Conservation (phyloP, 2,797 vertebrate species). For the Mallotus villosus region DNA sequence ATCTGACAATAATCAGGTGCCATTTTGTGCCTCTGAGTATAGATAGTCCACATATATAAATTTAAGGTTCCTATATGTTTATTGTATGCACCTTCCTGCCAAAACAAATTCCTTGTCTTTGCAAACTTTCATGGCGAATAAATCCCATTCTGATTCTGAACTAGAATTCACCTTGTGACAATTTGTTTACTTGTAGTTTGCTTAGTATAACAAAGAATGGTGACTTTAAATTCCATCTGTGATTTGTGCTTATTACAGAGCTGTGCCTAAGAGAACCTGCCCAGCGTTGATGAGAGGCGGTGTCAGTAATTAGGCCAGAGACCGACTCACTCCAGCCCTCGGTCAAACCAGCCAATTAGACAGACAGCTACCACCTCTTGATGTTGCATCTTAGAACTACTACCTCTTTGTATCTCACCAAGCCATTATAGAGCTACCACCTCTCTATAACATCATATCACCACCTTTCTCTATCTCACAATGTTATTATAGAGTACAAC, state of each 20-base stretch:
- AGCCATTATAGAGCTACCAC: constrained; percentile 1
- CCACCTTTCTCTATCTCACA: background rate
- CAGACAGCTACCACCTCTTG: background rate
- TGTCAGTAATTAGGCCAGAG: constrained; percentile 4
- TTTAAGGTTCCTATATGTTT: no score
- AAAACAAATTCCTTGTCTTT: no score
- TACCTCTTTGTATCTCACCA: background rate
- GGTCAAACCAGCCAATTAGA: background rate
- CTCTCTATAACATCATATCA: constrained; percentile 7
- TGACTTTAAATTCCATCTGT: background rate
- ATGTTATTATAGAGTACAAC: no score
- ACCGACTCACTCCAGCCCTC: background rate
- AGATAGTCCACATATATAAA: no score
- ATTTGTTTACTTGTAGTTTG: background rate
- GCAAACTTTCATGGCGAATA: no score
- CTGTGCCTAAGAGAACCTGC: background rate
- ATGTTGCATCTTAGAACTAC: background rate
- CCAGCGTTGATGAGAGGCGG: background rate
- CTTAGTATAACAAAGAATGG: background rate
- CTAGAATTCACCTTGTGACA: constrained; percentile 3
- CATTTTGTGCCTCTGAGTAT: constrained; percentile 1
- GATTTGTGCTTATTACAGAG: constrained; percentile 5
- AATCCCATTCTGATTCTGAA: no score
- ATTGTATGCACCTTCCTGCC: no score
- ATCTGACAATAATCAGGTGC: background rate